phyloP scores from a whole-genome alignment of 2,113 vertebrate species.

The Anolis sagrei region DNA sequence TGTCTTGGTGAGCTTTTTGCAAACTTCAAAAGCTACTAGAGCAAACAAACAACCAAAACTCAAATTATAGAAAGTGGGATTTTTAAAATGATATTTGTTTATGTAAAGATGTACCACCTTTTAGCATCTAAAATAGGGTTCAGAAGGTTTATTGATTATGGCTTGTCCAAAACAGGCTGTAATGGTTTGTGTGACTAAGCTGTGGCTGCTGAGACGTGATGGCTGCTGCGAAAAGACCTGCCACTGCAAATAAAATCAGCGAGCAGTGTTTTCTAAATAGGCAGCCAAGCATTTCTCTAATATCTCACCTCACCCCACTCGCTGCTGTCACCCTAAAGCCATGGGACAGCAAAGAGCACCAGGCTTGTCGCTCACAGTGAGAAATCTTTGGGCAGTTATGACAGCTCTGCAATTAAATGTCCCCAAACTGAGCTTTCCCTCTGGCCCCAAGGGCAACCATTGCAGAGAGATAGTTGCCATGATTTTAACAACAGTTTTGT shows the following conservation, averaged over 20 bases:
- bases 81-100: too few relatives aligned
- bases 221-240: not conserved
- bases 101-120: not conserved
- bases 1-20: not conserved
- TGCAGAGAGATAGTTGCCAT: not conserved
- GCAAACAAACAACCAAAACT: not conserved
- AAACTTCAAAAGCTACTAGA: not conserved
- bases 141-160: not conserved
- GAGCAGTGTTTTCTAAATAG: not conserved
- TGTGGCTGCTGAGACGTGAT: not conserved
- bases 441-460: not conserved
- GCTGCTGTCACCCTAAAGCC: not conserved
- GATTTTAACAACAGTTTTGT: rapidly evolving
- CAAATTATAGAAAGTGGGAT: not conserved
- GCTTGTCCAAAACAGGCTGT: not conserved
- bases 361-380: not conserved
- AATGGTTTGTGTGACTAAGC: not conserved
- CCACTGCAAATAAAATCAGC: not conserved
- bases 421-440: not conserved
- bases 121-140: not conserved
- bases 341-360: not conserved
- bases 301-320: not conserved
- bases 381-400: not conserved
- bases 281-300: not conserved
- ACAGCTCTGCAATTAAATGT: slow-evolving; percentile 1